phyloP scores from a whole-genome alignment of 2,113 vertebrate species.

The Budorcas taxicolor region DNA sequence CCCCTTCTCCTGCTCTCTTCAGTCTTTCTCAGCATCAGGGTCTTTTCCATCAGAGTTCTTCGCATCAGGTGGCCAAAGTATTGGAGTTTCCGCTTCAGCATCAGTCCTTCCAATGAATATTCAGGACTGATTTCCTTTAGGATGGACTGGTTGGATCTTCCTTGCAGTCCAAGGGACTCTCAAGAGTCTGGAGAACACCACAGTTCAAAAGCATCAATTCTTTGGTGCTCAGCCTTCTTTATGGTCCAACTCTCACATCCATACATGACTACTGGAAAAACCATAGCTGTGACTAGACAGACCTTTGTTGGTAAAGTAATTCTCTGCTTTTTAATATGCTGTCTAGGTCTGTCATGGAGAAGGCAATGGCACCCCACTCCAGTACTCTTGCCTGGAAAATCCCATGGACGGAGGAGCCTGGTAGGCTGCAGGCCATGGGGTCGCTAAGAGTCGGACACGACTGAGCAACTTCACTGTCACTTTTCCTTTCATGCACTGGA shows the following conservation, averaged over 20 bases:
- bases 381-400: too few relatives aligned
- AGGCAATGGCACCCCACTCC: too few relatives aligned
- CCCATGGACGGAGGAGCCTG: too few relatives aligned
- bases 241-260: neutral
- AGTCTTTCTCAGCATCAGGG: neutral
- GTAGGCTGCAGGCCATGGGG: too few relatives aligned
- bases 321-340: neutral
- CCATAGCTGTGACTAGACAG: neutral
- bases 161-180: neutral
- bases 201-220: neutral
- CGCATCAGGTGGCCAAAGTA: neutral
- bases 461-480: too few relatives aligned
- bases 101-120: neutral
- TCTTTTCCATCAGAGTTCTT: neutral
- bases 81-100: neutral
- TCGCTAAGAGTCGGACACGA: accelerated
- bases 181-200: neutral
- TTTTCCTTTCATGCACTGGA: too few relatives aligned
- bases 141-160: neutral
- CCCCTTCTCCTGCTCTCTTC: neutral
- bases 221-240: neutral
- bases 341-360: neutral
- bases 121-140: neutral
- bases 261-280: neutral
- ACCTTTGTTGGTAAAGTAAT: neutral